These are phyloP conservation scores for Eumacrocentrus americanus DNA, from an alignment of 2,888 invertebrate species.

Conservation along the genomic window DNA sequence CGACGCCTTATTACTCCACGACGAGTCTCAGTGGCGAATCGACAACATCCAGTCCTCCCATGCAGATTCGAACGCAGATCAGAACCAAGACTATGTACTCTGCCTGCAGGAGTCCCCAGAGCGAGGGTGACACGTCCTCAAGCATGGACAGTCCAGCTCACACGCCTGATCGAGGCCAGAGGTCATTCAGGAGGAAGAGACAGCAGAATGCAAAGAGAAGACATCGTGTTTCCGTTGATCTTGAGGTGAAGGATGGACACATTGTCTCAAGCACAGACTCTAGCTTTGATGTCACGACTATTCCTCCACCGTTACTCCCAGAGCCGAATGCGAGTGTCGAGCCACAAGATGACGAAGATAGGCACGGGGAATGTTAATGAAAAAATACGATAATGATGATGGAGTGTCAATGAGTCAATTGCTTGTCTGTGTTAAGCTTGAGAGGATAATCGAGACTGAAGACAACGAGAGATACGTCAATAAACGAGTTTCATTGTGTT, in stretches of 20 bases:
- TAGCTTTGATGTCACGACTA: constrained; percentile 75
- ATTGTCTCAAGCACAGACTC: constrained; percentile 69
- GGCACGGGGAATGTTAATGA: constrained; percentile 9
- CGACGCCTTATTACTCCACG: constrained; percentile 61
- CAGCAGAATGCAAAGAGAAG: constrained; percentile 55
- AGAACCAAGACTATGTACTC: constrained; percentile 58
- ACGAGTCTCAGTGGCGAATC: constrained; percentile 70
- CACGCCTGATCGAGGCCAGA: constrained; percentile 54
- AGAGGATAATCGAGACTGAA: constrained; percentile 19
- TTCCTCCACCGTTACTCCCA: constrained; percentile 78
- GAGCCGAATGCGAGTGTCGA: constrained; percentile 63
- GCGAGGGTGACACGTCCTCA: constrained; percentile 60
- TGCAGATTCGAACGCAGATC: constrained; percentile 57
- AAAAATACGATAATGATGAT: constrained; percentile 14
- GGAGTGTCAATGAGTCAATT: constrained; percentile 32
- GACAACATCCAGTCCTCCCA: constrained; percentile 63
- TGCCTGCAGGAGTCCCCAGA: constrained; percentile 56
- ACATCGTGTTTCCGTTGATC: constrained; percentile 58
- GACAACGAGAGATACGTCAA: constrained; percentile 37
- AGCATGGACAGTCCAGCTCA: constrained; percentile 61
- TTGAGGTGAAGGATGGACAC: constrained; percentile 59
- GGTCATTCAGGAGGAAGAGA: constrained; percentile 56
- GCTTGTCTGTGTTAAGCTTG: constrained; percentile 24
- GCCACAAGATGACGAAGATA: constrained; percentile 37
- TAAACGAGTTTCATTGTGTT: constrained; percentile 27